These are phyloP conservation scores for Sebastes miniatus DNA, from an alignment of 2,797 vertebrate genomes.

Conservation along the genomic window DNA sequence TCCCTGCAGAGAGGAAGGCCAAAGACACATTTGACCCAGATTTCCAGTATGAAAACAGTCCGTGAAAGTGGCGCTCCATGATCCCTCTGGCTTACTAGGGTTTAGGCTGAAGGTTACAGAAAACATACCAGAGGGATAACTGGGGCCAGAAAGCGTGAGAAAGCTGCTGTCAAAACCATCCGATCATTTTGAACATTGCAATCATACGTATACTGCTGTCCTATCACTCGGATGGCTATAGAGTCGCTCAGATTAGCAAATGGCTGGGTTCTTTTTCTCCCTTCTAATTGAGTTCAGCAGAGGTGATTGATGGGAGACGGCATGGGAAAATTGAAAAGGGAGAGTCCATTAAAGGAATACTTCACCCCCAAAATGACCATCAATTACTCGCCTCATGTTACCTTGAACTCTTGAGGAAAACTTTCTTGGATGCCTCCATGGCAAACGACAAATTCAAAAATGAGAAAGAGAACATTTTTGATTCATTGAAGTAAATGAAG, in stretches of 20 bases:
- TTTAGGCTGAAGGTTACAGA: slow-evolving; percentile 26
- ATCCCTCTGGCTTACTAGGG: slow-evolving; percentile 29
- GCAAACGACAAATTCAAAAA: background rate
- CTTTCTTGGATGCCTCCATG: background rate
- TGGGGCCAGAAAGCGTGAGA: background rate
- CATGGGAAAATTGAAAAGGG: slow-evolving; percentile 5
- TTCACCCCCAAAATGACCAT: background rate
- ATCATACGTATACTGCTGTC: background rate
- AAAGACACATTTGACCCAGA: slow-evolving; percentile 40
- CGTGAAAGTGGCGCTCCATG: slow-evolving; percentile 33
- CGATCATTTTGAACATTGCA: background rate
- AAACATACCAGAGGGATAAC: slow-evolving; percentile 13
- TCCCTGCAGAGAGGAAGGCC: slow-evolving; percentile 17
- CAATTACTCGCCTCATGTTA: background rate
- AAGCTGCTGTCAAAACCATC: background rate
- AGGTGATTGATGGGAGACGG: slow-evolving; percentile 18
- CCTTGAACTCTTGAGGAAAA: background rate
- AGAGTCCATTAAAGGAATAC: background rate
- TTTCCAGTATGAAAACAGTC: slow-evolving; percentile 39
- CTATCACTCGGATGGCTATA: background rate
- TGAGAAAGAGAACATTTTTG: background rate
- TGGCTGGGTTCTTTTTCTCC: background rate
- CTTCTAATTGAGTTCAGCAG: background rate
- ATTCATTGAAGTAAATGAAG: background rate
- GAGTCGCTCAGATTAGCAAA: slow-evolving; percentile 10